A percentile compares a stretch with the other conserved stretches of the same genome.
phyloP scores from a whole-genome alignment of 2,113 vertebrate species.

The Elaphurus davidianus region DNA sequence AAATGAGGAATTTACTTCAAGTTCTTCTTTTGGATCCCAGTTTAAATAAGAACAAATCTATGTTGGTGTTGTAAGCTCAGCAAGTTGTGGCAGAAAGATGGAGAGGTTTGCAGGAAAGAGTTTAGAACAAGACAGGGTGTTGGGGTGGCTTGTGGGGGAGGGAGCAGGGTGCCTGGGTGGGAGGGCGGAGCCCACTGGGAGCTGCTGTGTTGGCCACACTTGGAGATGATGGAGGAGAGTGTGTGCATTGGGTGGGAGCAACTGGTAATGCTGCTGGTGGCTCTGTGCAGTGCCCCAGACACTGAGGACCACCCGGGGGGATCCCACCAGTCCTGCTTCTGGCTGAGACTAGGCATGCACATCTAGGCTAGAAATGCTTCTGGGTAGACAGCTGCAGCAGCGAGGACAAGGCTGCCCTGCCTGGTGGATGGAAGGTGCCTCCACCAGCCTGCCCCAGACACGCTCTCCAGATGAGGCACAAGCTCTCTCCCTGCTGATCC shows the following conservation, averaged over 20 bases:
- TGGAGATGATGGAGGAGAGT: not conserved
- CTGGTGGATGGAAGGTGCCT: not conserved
- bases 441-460: not conserved
- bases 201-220: not conserved
- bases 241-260: no score
- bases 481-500: not conserved
- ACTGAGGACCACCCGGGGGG: not conserved
- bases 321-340: not conserved
- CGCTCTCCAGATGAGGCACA: not conserved
- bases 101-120: not conserved
- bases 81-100: not conserved
- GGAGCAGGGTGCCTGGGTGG: not conserved
- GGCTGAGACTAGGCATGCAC: not conserved
- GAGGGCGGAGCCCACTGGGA: not conserved
- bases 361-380: not conserved
- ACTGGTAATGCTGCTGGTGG: not conserved
- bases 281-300: rapidly evolving
- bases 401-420: not conserved
- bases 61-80: not conserved
- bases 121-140: not conserved
- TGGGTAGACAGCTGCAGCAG: not conserved
- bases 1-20: not conserved
- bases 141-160: not conserved
- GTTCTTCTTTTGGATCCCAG: not conserved
- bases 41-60: not conserved